phyloP scores from a whole-genome alignment of 2,888 invertebrate species.

The Rhagonycha lutea region DNA sequence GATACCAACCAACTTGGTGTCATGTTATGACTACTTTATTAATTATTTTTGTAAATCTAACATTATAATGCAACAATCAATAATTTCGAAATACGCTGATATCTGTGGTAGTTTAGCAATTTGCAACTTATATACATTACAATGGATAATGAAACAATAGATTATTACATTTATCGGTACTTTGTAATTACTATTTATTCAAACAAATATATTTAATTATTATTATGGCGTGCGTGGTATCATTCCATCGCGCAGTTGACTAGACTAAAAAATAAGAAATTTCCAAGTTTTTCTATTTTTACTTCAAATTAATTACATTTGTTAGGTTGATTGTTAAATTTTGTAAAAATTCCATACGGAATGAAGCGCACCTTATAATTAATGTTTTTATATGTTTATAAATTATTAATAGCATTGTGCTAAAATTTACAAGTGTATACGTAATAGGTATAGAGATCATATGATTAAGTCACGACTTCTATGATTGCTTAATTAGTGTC shows the following conservation, averaged over 20 bases:
- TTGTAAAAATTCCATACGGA: too few species aligned
- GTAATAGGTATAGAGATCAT: not conserved
- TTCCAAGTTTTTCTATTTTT: not conserved
- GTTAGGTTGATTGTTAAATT: not conserved
- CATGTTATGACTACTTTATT: not conserved
- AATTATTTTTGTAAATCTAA: not conserved
- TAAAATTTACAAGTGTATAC: too few species aligned
- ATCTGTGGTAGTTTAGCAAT: not conserved
- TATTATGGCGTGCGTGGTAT: not conserved
- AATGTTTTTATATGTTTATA: not conserved
- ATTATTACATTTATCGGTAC: not conserved
- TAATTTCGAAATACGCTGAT: not conserved
- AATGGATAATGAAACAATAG: not conserved
- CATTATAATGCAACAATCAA: not conserved
- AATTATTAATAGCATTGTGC: not conserved
- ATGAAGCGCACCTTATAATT: not conserved
- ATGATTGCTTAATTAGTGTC: not conserved
- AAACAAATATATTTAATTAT: not conserved
- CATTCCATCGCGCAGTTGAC: not conserved
- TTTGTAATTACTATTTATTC: not conserved
- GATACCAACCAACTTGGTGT: not conserved
- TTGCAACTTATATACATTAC: not conserved
- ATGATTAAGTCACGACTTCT: not conserved
- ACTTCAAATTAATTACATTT: not conserved
- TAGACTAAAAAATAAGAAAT: not conserved